Conservation (phyloP, 2,888 invertebrate species). For the Prostheceraeus crozeri region DNA sequence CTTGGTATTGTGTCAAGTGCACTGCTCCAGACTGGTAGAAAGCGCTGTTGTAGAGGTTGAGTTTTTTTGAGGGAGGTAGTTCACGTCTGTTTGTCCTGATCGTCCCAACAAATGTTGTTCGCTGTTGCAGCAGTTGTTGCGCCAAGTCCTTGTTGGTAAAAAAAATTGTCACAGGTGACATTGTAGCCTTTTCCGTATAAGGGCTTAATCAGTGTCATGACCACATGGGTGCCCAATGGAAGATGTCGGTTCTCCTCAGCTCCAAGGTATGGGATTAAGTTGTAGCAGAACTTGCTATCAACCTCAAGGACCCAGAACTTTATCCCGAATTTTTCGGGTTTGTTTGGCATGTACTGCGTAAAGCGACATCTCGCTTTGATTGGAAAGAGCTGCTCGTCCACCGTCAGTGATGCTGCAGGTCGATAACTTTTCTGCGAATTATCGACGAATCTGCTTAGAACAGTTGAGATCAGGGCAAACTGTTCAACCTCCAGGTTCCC, state of each 20-base stretch:
- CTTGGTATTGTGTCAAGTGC: slow-evolving; percentile 24
- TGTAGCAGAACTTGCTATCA: slow-evolving; percentile 1
- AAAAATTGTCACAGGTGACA: slow-evolving; percentile 24
- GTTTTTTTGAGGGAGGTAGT: slow-evolving; percentile 7
- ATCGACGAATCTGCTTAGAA: slow-evolving; percentile 8
- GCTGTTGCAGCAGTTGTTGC: slow-evolving; percentile 23
- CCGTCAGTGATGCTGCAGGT: slow-evolving; percentile 4
- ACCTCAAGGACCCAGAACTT: slow-evolving; percentile 8
- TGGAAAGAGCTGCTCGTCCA: slow-evolving; percentile 8
- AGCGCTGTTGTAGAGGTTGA: slow-evolving; percentile 14
- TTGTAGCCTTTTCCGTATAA: slow-evolving; percentile 22
- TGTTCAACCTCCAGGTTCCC: neutral
- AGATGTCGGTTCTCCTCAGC: slow-evolving; percentile 20
- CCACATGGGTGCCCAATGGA: slow-evolving; percentile 9
- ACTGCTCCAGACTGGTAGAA: slow-evolving; percentile 25
- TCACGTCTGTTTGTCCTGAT: slow-evolving; percentile 27
- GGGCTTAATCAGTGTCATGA: slow-evolving; percentile 14
- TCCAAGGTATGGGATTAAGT: slow-evolving; percentile 10
- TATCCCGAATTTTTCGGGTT: no score
- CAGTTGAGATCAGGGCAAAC: no score
- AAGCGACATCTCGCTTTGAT: slow-evolving; percentile 3
- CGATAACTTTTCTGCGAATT: slow-evolving; percentile 8
- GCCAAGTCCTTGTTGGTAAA: slow-evolving; percentile 17
- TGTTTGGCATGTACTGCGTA: neutral
- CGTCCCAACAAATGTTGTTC: slow-evolving; percentile 17